These are phyloP conservation scores for Nomada ruficornis DNA, from an alignment of 2,888 invertebrate genomes.

Conservation along the genomic window DNA sequence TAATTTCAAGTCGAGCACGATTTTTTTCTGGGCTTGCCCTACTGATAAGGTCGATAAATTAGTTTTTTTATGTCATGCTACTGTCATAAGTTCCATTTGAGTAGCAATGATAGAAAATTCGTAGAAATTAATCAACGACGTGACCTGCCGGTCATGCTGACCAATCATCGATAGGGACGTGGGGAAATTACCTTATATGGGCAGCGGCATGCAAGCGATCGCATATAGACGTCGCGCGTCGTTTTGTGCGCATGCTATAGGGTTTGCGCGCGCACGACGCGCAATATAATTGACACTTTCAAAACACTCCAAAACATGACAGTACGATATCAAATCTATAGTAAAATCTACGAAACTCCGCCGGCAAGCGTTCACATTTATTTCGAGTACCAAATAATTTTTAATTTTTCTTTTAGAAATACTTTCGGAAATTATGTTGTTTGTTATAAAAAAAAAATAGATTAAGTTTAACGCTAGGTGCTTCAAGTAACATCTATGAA, in stretches of 20 bases:
- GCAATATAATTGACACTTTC: slow-evolving; percentile 47
- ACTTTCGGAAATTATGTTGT: background rate
- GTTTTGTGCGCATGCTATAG: slow-evolving; percentile 64
- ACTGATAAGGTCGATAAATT: background rate
- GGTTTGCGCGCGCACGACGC: slow-evolving; percentile 56
- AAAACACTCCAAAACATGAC: slow-evolving; percentile 10
- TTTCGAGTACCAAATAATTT: background rate
- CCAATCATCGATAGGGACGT: slow-evolving; percentile 84
- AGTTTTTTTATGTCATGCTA: background rate
- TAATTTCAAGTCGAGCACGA: slow-evolving; percentile 65
- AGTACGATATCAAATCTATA: background rate
- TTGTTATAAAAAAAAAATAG: background rate
- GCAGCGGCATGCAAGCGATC: slow-evolving; percentile 75
- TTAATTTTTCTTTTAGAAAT: background rate
- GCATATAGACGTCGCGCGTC: slow-evolving; percentile 63
- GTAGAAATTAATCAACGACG: slow-evolving; percentile 75
- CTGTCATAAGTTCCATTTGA: slow-evolving; percentile 5
- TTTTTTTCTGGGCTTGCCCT: slow-evolving; percentile 14
- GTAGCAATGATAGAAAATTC: slow-evolving; percentile 49
- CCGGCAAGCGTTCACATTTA: slow-evolving; percentile 1
- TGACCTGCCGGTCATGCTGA: slow-evolving; percentile 74
- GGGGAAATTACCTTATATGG: slow-evolving; percentile 85
- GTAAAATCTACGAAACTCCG: background rate
- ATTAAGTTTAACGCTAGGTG: background rate
- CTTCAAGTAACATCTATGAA: background rate